Evolutionary conservation across 2,888 invertebrate species (phyloP).

Genomic region (Lapara coniferarum): DNA sequence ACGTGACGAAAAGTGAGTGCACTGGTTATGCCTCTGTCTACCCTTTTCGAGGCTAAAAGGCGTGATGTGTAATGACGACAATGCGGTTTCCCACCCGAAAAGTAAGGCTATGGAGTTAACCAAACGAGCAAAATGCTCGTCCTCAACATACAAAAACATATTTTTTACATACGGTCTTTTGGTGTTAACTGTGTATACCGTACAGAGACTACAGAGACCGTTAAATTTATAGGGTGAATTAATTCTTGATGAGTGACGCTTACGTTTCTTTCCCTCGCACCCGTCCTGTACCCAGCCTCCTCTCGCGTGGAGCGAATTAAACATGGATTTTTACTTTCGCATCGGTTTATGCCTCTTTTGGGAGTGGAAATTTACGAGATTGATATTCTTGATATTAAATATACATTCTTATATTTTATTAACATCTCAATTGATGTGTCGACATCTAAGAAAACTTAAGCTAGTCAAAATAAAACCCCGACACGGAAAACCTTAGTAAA

Average conservation of each 20-base stretch:
- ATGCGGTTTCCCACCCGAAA: too few relatives aligned
- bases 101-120: too few relatives aligned
- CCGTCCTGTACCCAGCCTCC: not conserved
- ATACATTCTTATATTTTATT: not conserved
- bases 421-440: too few relatives aligned
- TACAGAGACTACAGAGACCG: constrained; percentile 8
- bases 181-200: not conserved
- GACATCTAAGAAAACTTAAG: too few relatives aligned
- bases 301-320: constrained; percentile 14
- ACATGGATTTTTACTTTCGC: constrained; percentile 24
- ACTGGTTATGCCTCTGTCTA: too few relatives aligned
- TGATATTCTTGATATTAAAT: not conserved
- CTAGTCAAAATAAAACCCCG: too few relatives aligned
- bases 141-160: too few relatives aligned
- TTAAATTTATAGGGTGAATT: constrained; percentile 35
- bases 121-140: too few relatives aligned
- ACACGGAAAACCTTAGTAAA: too few relatives aligned
- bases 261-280: constrained; percentile 21
- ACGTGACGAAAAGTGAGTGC: too few relatives aligned
- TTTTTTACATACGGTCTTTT: not conserved
- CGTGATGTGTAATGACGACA: too few relatives aligned
- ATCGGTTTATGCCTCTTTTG: constrained; percentile 20
- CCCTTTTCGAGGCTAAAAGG: too few relatives aligned
- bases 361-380: constrained; percentile 10
- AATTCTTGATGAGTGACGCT: constrained; percentile 39